Base-by-base conservation (phyloP, 2,113 vertebrate genomes). In the Xerus inauris region DNA sequence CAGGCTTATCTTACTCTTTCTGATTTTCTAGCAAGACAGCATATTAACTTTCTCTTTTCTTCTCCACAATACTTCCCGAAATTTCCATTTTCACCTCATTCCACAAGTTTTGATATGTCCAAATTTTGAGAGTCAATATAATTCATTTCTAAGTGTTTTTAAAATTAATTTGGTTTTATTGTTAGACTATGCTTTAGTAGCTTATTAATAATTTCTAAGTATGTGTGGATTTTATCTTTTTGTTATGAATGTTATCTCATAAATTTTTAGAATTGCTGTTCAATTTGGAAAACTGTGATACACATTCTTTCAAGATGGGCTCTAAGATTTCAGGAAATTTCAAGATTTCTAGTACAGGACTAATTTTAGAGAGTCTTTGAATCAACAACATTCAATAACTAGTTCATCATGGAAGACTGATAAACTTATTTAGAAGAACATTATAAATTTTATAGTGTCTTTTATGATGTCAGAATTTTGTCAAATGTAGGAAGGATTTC, bases 151-250 rank as follows among this genome's bases (percentile, higher is more conserved):
- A 75, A 72, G 32, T 47, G 32, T 49, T 94, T 96, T 84, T 2
- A 57, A 81, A 49, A 90, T 85, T 54, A 84, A 81, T 42, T 84
- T 79, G 54, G 1, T 20, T n/a, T 75, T 73, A 83, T 65, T 42
- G 80, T 87, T 38, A 30, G 77, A 85, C 6, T 30, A 62, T 76
- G 10, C n/a, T 80, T 57, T 94, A 69, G 30, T 62, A 71, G 54
- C 76, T 49, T 93, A 47, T 76, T 95, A 89, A 89, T 75, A 87
- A 93, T 85, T 88, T 94, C 28, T 79, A 73, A 79, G 17, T 62
- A 6, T 67, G 35, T 79, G 32, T 54, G 38, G 24, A 51, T 79
- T 85, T 85, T 72, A 75, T 80, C 51, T 64, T 42, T 51, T 87
- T 32, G 35, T 59, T 84, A 26, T 64, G 42, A 26, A 47, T 38